These are phyloP conservation scores for Copidosoma aretas DNA, from an alignment of 2,888 invertebrate species.

Conservation along the genomic window DNA sequence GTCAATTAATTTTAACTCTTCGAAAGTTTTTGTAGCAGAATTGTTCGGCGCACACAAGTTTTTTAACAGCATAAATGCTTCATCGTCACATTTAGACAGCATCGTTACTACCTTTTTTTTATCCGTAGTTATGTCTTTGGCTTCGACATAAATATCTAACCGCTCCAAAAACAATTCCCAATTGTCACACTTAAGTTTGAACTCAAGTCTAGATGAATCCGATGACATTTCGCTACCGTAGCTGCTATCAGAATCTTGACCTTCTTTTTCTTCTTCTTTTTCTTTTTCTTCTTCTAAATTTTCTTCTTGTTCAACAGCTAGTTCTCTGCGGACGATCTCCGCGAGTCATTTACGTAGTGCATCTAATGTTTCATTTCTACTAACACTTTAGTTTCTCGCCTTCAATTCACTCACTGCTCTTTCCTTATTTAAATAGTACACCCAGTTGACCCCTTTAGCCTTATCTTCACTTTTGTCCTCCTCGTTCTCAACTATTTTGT, in stretches of 20 bases:
- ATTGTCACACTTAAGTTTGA: neutral
- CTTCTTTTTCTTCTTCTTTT: too few relatives aligned
- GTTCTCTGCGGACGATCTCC: too few relatives aligned
- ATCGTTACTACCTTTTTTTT: neutral
- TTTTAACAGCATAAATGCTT: constrained; percentile 33
- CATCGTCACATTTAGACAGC: constrained; percentile 19
- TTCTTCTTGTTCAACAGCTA: too few relatives aligned
- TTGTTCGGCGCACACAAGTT: constrained; percentile 37
- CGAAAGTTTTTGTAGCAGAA: constrained; percentile 32
- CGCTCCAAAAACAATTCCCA: neutral
- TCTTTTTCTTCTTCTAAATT: too few relatives aligned
- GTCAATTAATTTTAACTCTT: constrained; percentile 34
- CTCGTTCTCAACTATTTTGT: too few relatives aligned
- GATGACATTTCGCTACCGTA: neutral
- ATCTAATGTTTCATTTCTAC: too few relatives aligned
- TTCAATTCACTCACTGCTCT: too few relatives aligned
- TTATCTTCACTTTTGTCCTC: too few relatives aligned
- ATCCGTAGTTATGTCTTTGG: neutral
- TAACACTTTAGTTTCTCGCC: too few relatives aligned
- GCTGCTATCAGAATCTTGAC: neutral
- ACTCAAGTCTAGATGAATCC: neutral
- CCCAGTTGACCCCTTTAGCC: too few relatives aligned
- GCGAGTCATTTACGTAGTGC: too few relatives aligned
- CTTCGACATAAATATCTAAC: neutral
- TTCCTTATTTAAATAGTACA: too few relatives aligned